These are phyloP conservation scores for Oostethus manadensis DNA, from an alignment of 2,113 vertebrate genomes.

Conservation along the genomic window DNA sequence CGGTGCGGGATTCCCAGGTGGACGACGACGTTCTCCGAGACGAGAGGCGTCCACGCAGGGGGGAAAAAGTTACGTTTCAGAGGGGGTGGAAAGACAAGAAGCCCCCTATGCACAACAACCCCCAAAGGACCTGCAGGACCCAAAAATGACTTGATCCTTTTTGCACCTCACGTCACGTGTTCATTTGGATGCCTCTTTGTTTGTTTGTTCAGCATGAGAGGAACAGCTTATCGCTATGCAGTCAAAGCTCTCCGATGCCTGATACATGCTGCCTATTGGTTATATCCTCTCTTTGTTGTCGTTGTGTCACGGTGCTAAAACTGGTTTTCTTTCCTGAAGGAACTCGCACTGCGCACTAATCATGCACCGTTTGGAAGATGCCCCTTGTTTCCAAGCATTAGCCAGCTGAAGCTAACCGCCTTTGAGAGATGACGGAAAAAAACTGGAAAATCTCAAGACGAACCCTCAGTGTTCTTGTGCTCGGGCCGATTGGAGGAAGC, in stretches of 20 bases:
- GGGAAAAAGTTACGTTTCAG: background rate
- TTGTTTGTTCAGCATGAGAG: conserved; percentile 19
- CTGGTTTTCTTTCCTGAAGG: conserved; percentile 17
- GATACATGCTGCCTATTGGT: conserved; percentile 18
- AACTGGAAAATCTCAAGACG: no score
- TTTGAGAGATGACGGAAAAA: no score
- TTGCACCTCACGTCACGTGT: background rate
- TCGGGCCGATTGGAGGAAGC: no score
- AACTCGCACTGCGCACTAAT: conserved; percentile 12
- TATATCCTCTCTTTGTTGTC: conserved; percentile 16
- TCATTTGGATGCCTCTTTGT: conserved; percentile 10
- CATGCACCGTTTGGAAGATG: no score
- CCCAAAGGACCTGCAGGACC: background rate
- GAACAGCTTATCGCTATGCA: conserved; percentile 1
- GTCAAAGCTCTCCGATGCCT: conserved; percentile 16
- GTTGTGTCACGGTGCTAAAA: conserved; percentile 49
- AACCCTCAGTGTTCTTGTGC: no score
- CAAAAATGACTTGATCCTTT: conserved; percentile 1
- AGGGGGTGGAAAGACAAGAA: background rate
- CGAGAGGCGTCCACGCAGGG: conserved; percentile 21
- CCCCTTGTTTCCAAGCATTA: no score
- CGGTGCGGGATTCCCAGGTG: conserved; percentile 9
- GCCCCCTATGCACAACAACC: background rate
- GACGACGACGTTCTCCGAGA: conserved; percentile 30
- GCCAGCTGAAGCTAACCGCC: no score